phyloP scores from a whole-genome alignment of 2,797 vertebrate genomes.

The Salmo trutta region DNA sequence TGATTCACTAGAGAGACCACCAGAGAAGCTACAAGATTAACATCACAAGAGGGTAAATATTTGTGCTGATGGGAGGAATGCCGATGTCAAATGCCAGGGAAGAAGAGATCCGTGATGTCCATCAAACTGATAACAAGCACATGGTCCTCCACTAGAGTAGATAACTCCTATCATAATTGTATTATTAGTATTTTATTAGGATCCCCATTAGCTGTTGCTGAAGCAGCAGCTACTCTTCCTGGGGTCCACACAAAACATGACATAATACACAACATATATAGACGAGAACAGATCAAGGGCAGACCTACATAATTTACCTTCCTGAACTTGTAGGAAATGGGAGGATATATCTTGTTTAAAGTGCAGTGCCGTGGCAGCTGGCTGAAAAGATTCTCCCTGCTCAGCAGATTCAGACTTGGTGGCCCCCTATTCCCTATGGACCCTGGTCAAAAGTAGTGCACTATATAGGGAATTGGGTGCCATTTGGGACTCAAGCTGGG shows the following conservation, averaged over 20 bases:
- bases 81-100: not conserved
- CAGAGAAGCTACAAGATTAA: not conserved
- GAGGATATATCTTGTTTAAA: not conserved
- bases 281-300: too few relatives aligned
- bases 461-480: not conserved
- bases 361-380: not conserved
- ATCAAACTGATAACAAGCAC: not conserved
- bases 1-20: not conserved
- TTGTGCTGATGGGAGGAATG: not conserved
- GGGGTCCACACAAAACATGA: too few relatives aligned
- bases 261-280: too few relatives aligned
- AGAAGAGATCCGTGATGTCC: not conserved
- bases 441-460: not conserved
- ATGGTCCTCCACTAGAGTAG: not conserved
- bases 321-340: not conserved
- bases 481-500: not conserved
- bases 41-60: not conserved
- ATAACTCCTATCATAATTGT: not conserved
- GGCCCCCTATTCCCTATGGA: not conserved
- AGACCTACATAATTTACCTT: not conserved
- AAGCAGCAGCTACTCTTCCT: too few relatives aligned
- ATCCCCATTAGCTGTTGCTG: too few relatives aligned
- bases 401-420: conserved; percentile 12
- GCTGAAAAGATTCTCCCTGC: conserved; percentile 9
- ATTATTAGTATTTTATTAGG: too few relatives aligned